phyloP scores from a whole-genome alignment of 1,140 invertebrate species.

The Parapsyche elsis region DNA sequence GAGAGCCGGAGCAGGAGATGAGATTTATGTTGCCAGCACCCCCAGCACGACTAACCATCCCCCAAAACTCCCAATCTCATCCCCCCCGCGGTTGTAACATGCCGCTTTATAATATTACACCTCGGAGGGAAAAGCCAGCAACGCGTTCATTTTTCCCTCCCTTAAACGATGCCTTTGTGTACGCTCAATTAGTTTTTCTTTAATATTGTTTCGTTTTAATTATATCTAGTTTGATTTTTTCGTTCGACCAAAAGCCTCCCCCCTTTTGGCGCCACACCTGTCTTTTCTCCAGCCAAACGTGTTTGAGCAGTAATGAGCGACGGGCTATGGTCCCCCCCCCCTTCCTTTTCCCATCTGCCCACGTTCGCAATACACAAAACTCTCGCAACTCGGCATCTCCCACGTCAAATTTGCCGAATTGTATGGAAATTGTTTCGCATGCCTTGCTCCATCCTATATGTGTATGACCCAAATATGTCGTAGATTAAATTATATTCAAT shows the following conservation, averaged over 20 bases:
- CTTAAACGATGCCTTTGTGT: background rate
- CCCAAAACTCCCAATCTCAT: background rate
- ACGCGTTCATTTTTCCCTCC: background rate
- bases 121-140: conserved; percentile 3
- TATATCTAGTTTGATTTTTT: background rate
- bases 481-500: too few species aligned
- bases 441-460: background rate
- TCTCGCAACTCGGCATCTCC: background rate
- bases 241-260: background rate
- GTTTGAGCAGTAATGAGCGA: conserved; percentile 6
- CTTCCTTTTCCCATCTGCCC: too few species aligned
- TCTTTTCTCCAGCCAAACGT: background rate
- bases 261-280: background rate
- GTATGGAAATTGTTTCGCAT: conserved; percentile 15
- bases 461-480: too few species aligned
- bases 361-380: background rate
- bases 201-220: too few species aligned
- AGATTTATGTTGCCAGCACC: conserved; percentile 29
- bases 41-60: background rate
- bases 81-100: background rate
- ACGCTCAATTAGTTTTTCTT: too few species aligned
- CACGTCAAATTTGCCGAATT: conserved; percentile 15
- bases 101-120: conserved; percentile 17
- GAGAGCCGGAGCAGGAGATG: background rate
- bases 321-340: background rate